These are phyloP conservation scores for Serilophus lunatus DNA, from an alignment of 2,113 vertebrate species.

Conservation along the genomic window DNA sequence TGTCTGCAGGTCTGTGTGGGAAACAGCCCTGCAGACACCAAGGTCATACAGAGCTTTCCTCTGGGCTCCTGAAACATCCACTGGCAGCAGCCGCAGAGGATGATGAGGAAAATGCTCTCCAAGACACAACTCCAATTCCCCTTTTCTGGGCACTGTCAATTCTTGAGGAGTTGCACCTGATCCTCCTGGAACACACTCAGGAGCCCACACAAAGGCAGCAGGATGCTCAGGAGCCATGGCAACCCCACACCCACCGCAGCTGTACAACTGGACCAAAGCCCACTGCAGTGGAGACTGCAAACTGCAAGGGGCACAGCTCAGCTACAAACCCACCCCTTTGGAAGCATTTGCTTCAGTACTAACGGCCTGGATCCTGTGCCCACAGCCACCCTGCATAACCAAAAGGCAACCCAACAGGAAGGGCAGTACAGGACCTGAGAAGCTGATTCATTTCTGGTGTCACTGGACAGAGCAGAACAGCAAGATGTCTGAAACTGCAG, in stretches of 20 bases:
- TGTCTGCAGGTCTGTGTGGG: background rate
- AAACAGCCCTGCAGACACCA: background rate
- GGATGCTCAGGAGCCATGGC: background rate
- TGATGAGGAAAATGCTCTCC: background rate
- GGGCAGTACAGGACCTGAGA: background rate
- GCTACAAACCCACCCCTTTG: background rate
- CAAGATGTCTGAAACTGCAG: background rate
- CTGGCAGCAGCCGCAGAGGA: background rate
- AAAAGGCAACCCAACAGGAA: background rate
- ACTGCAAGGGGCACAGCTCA: background rate
- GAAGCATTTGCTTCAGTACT: background rate
- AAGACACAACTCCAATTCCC: background rate
- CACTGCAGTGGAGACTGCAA: background rate
- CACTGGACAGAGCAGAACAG: background rate
- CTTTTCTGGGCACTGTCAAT: background rate
- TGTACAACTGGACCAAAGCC: slow-evolving; percentile 1
- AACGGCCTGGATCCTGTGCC: background rate
- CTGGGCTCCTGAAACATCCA: background rate
- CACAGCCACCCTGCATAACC: background rate
- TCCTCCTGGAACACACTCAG: background rate
- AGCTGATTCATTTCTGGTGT: background rate
- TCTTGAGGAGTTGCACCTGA: background rate
- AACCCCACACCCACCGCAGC: background rate
- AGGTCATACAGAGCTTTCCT: background rate
- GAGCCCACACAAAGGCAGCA: background rate